Base-by-base conservation (phyloP, 2,888 invertebrate species). In the Oscheius sp. region DNA sequence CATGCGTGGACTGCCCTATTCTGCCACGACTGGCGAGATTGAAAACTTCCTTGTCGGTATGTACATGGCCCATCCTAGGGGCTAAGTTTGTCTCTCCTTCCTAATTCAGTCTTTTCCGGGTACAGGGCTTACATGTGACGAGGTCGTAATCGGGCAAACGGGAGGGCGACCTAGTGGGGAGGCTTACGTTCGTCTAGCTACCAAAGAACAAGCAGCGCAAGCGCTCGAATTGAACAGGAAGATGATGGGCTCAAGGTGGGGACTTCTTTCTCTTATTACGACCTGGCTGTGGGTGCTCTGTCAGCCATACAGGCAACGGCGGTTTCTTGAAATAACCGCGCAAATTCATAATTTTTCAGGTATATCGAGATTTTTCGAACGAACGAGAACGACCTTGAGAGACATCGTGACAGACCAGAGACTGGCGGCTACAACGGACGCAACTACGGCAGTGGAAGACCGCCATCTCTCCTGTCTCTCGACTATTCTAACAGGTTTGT, bases 201-300 rank as follows among this genome's bases (percentile, higher is more conserved):
- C 77, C 57, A 76, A 72, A 58, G 81, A 82, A 13, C 81, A 84
- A 42, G 84, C 86, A 37, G 76, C 78, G 53, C 77, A 73, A 59
- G 87, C 87, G 59, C 75, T 87, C 79, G 78, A 83, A 73, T 83
- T 79, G 71, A 87, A 87, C 79, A 83, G 84, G 76, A 80, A 83
- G 73, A 82, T 83, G 75, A 78, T 87, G 81, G 87, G 87, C 80
- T 76, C 74, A 74, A 87, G 87, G 87, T 87, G 82, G 81, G 84
- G 63, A 48, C 65, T 65, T 48, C 21, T 51, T 60, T 60, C 9
- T 60, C 35, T 33, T n/a, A 5, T 42, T 7, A 42, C 42, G 3
- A 7, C 42, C 42, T 42, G 42, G 42, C 42, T 7, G 42, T 42
- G 42, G 42, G 42, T 42, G 42, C 7, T 42, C 42, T 0, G 21